phyloP scores from a whole-genome alignment of 2,797 vertebrate genomes.

The Mormyrus proboscirostris region DNA sequence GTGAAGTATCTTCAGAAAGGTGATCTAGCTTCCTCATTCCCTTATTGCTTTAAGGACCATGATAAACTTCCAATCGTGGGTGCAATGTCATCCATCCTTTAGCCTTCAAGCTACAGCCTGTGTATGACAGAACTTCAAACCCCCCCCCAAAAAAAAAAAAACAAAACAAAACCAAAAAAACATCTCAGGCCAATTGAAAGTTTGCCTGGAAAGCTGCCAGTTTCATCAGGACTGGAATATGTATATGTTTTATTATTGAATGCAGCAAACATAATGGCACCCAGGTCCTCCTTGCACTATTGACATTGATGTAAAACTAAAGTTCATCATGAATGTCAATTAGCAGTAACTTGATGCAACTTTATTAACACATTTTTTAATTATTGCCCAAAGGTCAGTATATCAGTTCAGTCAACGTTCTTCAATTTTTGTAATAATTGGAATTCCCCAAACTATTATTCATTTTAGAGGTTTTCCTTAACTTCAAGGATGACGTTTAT shows the following conservation, averaged over 20 bases:
- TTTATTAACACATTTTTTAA: slow-evolving; percentile 6
- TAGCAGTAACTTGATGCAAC: slow-evolving; percentile 1
- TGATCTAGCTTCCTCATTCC: not conserved
- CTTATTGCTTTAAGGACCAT: not conserved
- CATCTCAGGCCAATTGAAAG: not conserved
- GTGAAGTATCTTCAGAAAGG: not conserved
- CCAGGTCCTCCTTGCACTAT: not conserved
- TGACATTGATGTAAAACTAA: not conserved
- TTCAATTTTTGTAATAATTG: slow-evolving; percentile 16
- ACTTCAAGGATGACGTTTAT: slow-evolving; percentile 9
- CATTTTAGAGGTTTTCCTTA: slow-evolving; percentile 4
- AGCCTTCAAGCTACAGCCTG: not conserved
- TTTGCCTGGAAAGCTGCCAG: not conserved
- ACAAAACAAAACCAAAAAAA: too few relatives aligned
- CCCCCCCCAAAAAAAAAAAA: not conserved
- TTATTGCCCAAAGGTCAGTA: slow-evolving; percentile 11
- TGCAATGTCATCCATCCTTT: not conserved
- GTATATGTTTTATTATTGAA: not conserved
- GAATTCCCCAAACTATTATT: slow-evolving; percentile 8
- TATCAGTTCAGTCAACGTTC: slow-evolving; percentile 5
- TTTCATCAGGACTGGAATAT: not conserved
- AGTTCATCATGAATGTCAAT: slow-evolving; percentile 2
- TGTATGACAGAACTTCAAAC: not conserved
- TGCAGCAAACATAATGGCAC: not conserved
- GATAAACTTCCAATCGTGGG: not conserved